Evolutionary conservation across 1,140 invertebrate species (phyloP), one percentile per base, ranked within the genome.

Genomic region (Drosophila ambigua): DNA sequence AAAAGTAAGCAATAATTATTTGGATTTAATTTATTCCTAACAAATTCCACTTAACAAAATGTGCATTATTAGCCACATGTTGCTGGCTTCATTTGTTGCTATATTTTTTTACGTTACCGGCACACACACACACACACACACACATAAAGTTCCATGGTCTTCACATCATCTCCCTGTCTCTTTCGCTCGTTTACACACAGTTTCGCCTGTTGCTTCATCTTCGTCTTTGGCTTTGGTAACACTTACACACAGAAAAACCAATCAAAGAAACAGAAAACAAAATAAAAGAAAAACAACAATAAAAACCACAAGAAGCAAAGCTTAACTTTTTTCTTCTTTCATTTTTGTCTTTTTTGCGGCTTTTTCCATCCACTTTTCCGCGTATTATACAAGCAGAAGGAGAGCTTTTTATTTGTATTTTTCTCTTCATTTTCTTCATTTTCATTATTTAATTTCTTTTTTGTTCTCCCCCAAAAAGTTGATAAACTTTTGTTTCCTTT

Each of bases 181-280:
- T 58, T 15, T 57, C 35, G 26, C 67, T 59, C 31, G 35, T 58
- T 72, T 58, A 35, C 31, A 35, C 31, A 11, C 31, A 35, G 1
- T 64, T 61, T 46, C 48, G 58, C 53, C 64, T 87, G 82, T 87
- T 88, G 82, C 82, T 78, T 78, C 74, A 88, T 72, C 69, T 44
- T 24, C 35, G 35, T 39, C 35, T 39, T 39, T 1, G 11, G 11
- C 35, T 39, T 43, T 45, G 50, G 41, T 24, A 35, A 55, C 55
- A 53, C 24, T 69, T 31, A 41, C 60, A 53, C 35, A 13, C 4
- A 11, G 35, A 39, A 39, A 39, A 13, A 4, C 26, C 26, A 28
- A 28, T 28, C 26, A 11, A 39, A 39, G 11, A 39, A 39, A 39
- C 35, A 39, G 24, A 50, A 28, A 11, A 39, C 11, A 11, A 39